Conservation (phyloP, 2,888 invertebrate species). For the Pecten maximus region DNA sequence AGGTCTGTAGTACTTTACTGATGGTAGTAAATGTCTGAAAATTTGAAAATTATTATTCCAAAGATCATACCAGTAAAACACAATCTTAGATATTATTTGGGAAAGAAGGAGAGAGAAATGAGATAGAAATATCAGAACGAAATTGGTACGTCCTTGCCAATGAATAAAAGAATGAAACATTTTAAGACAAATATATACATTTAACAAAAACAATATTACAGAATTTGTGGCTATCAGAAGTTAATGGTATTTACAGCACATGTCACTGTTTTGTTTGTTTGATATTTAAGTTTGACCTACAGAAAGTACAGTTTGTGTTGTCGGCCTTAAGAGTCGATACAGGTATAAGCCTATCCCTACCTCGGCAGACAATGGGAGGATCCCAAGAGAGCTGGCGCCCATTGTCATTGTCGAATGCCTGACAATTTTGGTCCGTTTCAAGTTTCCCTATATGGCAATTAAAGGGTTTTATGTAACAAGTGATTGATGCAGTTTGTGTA, state of each 20-base stretch:
- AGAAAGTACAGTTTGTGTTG: neutral
- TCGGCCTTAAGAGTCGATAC: neutral
- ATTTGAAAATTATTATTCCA: neutral
- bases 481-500: neutral
- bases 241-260: neutral
- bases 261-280: neutral
- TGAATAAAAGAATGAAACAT: too few relatives aligned
- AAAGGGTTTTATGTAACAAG: neutral
- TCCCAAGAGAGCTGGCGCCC: neutral
- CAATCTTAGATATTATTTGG: neutral
- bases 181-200: too few relatives aligned
- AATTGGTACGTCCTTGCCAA: too few relatives aligned
- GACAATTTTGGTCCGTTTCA: conserved; percentile 13
- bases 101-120: too few relatives aligned
- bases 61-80: neutral
- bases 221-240: neutral
- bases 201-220: too few relatives aligned
- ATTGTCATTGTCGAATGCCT: neutral
- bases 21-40: neutral
- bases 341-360: neutral
- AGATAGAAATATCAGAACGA: too few relatives aligned
- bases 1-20: neutral
- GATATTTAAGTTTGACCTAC: conserved; percentile 2
- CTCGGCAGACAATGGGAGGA: neutral
- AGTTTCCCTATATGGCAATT: neutral